phyloP scores from a whole-genome alignment of 2,797 vertebrate genomes.

The Xenopus petersii region DNA sequence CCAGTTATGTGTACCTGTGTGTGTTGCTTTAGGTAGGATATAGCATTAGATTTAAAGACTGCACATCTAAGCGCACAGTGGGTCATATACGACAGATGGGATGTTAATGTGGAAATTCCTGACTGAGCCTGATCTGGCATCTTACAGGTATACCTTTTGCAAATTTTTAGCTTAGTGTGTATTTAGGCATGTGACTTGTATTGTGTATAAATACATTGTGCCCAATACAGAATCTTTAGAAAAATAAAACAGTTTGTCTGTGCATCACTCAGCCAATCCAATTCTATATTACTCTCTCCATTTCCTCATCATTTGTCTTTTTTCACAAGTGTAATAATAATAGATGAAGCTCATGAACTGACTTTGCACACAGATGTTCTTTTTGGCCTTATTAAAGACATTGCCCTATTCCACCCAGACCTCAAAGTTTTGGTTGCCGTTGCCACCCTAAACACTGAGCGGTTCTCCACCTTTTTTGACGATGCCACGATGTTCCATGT shows the following conservation, averaged over 20 bases:
- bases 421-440: conserved; percentile 91
- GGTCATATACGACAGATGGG: conserved; percentile 85
- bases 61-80: conserved; percentile 81
- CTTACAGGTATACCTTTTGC: conserved; percentile 67
- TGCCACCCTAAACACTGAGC: conserved; percentile 94
- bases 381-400: conserved; percentile 94
- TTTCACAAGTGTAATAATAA: conserved; percentile 73
- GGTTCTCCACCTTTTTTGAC: conserved; percentile 91
- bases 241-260: no score
- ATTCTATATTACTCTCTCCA: not conserved
- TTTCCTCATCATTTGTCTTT: not conserved
- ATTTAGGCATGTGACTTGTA: not conserved
- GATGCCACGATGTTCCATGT: conserved; percentile 91
- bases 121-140: conserved; percentile 82
- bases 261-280: no score
- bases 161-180: not conserved
- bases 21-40: conserved; percentile 82
- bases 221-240: no score
- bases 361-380: conserved; percentile 92
- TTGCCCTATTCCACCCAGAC: conserved; percentile 74
- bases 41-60: conserved; percentile 91
- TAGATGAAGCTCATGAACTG: conserved; percentile 94
- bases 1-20: no score
- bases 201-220: not conserved
- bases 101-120: conserved; percentile 94